Conservation (phyloP, 2,888 invertebrate genomes). For the Didymodactylos carnosus region DNA sequence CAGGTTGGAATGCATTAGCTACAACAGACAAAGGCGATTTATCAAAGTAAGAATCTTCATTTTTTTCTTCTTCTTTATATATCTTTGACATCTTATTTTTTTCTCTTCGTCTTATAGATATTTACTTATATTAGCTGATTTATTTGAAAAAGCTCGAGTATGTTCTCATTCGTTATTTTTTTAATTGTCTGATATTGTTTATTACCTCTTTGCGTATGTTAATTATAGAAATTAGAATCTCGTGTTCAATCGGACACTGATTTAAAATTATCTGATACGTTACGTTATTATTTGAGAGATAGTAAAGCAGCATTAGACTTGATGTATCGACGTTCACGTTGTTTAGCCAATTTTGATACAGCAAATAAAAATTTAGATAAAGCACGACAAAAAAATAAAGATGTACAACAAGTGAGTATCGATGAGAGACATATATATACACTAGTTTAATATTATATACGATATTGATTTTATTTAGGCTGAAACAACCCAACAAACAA, state of each 20-base stretch:
- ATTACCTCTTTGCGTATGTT: too few species aligned
- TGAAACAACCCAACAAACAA: constrained; percentile 7
- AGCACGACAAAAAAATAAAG: constrained; percentile 9
- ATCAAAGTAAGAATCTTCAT: constrained; percentile 48
- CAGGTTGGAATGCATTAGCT: constrained; percentile 66
- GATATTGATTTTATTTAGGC: too few species aligned
- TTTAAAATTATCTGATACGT: constrained; percentile 79
- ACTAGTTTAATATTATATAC: too few species aligned
- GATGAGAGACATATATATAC: too few species aligned
- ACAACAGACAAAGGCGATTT: constrained; percentile 70
- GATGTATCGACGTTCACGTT: constrained; percentile 67
- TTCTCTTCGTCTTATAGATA: constrained; percentile 43
- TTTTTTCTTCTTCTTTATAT: too few species aligned
- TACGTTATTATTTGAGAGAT: constrained; percentile 90
- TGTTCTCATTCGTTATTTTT: constrained; percentile 26
- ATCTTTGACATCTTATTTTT: too few species aligned
- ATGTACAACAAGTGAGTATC: constrained; percentile 1
- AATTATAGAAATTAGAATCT: constrained; percentile 91
- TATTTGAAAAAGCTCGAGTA: constrained; percentile 78
- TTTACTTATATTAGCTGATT: constrained; percentile 67
- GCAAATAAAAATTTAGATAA: constrained; percentile 12
- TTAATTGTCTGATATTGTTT: too few species aligned
- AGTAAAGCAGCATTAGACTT: constrained; percentile 86
- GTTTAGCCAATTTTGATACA: constrained; percentile 75
- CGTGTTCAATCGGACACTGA: constrained; percentile 92